Evolutionary conservation across 2,113 vertebrate genomes (phyloP), one percentile per base, ranked within the genome.

Genomic region (Lepisosteus osseus): DNA sequence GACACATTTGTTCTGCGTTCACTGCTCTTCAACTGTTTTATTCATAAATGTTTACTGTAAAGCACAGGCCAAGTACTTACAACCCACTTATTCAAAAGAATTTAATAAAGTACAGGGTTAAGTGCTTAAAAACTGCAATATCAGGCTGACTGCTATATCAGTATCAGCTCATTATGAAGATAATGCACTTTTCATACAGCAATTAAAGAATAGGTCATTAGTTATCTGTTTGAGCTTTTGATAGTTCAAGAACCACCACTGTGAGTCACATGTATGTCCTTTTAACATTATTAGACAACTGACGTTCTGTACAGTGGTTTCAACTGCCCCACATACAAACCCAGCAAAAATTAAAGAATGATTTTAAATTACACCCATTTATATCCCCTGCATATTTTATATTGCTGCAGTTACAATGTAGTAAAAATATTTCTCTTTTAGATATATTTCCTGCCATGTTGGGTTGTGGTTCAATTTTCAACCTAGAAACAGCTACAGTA

Each of bases 131-230:
- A 2, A 51, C 47, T 51, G 78, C 77, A 83, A 84, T 88, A 87
- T 88, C 83, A 84, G 82, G 77, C 77, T 84, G 82, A 86, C 85
- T 85, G 78, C 77, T 74, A 81, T 79, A 83, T 83, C 74, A 79
- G 79, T 86, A 86, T 86, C 85, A 76, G 79, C 86, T 89, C 86
- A 89, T 88, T 86, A 85, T 9, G 17, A 64, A 64, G 62, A 64
- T 64, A 64, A 64, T 64, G 8, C 82, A 29, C 61, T 84, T 85
- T 84, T 81, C 81, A 83, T 42, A 62, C 68, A 71, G 74, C 73
- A 74, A 75, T 80, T 77, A 78, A 75, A 76, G 83, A 77, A 68
- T 68, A 82, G 80, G 79, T 83, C 78, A 82, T 71, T 73, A 70
- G 77, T 74, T 87, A 85, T 85, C 80, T 61, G 72, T 78, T 70